phyloP scores from a whole-genome alignment of 1,140 invertebrate genomes.

The Euwallacea fornicatus region DNA sequence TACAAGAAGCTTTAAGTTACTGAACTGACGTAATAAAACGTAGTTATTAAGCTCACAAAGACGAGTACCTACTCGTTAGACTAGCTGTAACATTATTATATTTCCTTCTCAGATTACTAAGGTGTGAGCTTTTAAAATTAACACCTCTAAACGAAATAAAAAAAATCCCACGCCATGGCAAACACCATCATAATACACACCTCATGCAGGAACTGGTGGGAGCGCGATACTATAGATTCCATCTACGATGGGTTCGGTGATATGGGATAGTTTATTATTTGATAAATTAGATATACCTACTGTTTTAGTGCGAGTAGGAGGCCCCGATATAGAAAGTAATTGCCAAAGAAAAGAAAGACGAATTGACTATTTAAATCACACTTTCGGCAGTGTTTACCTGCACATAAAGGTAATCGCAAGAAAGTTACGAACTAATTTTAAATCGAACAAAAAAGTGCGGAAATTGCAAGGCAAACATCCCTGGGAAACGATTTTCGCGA shows the following conservation, averaged over 20 bases:
- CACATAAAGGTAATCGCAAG: no score
- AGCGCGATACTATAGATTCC: constrained; percentile 10
- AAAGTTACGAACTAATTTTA: no score
- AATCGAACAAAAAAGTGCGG: no score
- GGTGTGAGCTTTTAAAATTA: constrained; percentile 10
- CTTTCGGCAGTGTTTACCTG: no score
- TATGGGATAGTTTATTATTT: constrained; percentile 19
- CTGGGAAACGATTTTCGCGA: constrained; percentile 1
- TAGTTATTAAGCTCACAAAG: no score
- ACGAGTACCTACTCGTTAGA: no score
- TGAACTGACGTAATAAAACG: no score
- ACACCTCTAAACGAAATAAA: constrained; percentile 5
- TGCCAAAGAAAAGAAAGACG: no score
- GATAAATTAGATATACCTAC: constrained; percentile 15
- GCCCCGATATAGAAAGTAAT: no score
- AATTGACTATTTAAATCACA: no score
- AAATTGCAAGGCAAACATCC: no score
- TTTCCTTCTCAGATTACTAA: constrained; percentile 1
- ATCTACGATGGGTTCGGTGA: constrained; percentile 15
- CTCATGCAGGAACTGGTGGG: constrained; percentile 7
- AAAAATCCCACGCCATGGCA: background rate
- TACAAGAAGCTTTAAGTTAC: background rate
- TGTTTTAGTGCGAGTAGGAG: constrained; percentile 12
- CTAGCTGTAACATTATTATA: background rate
- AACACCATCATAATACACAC: background rate